A percentile compares a stretch with the other conserved stretches of the same genome.
phyloP scores from a whole-genome alignment of 2,797 vertebrate genomes.

The Garrulus glandarius region DNA sequence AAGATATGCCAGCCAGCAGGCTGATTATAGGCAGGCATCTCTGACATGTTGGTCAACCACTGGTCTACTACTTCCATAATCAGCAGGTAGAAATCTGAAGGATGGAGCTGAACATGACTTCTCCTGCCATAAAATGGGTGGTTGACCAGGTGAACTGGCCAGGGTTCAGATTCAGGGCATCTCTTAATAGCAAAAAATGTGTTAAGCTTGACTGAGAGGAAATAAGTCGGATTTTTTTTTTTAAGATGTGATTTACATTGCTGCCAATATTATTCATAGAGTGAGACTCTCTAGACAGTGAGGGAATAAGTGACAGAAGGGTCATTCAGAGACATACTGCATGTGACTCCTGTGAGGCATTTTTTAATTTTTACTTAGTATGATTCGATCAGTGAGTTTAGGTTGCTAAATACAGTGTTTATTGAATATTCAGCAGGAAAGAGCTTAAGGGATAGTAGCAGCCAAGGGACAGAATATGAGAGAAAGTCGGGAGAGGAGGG shows the following conservation, averaged over 20 bases:
- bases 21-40: neutral
- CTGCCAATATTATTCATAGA: neutral
- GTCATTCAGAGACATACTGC: neutral
- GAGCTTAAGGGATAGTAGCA: neutral
- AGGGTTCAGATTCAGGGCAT: neutral
- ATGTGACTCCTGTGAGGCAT: neutral
- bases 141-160: neutral
- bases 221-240: neutral
- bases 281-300: neutral
- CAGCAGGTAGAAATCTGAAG: neutral
- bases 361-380: neutral
- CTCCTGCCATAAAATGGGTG: neutral
- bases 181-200: neutral
- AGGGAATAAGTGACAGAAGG: neutral
- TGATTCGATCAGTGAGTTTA: neutral
- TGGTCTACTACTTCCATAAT: neutral
- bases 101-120: neutral
- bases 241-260: neutral
- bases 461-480: neutral
- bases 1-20: neutral
- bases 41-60: rapidly evolving
- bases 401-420: neutral
- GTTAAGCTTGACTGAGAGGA: neutral
- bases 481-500: neutral
- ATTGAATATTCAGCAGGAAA: neutral